These are phyloP conservation scores for Drosophila pegasa DNA, from an alignment of 2,888 invertebrate species.

Conservation along the genomic window DNA sequence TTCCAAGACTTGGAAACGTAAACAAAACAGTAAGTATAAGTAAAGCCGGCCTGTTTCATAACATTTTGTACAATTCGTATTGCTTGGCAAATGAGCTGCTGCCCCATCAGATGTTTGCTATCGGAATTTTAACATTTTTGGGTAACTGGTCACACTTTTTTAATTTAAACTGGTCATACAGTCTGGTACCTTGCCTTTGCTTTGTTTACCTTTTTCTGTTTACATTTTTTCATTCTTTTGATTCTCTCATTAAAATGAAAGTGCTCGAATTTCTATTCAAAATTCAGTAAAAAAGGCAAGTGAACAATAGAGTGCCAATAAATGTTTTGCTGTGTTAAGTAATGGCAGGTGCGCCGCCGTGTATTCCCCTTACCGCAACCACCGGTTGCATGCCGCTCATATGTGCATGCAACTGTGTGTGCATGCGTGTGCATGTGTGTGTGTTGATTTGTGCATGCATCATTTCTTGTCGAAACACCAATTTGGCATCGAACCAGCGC, in stretches of 20 bases:
- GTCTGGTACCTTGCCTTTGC: neutral
- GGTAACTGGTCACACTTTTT: constrained; percentile 47
- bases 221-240: constrained; percentile 31
- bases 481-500: constrained; percentile 66
- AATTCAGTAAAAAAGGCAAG: constrained; percentile 18
- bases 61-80: constrained; percentile 35
- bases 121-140: constrained; percentile 19
- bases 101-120: constrained; percentile 40
- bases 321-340: neutral
- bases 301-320: neutral
- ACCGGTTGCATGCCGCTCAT: constrained; percentile 53
- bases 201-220: constrained; percentile 57
- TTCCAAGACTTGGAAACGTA: constrained; percentile 12
- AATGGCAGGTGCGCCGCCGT: neutral
- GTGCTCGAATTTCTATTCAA: constrained; percentile 8
- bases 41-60: constrained; percentile 55
- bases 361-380: constrained; percentile 32
- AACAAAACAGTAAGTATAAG: constrained; percentile 33
- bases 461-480: constrained; percentile 20
- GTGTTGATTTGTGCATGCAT: constrained; percentile 15
- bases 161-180: constrained; percentile 16
- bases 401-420: constrained; percentile 15
- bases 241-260: neutral
- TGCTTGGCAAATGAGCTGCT: constrained; percentile 11
- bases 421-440: neutral